A percentile compares a stretch with the other conserved stretches of the same genome.
These are phyloP conservation scores for Bombyx huttoni DNA, from an alignment of 2,888 invertebrate genomes.

Conservation along the genomic window DNA sequence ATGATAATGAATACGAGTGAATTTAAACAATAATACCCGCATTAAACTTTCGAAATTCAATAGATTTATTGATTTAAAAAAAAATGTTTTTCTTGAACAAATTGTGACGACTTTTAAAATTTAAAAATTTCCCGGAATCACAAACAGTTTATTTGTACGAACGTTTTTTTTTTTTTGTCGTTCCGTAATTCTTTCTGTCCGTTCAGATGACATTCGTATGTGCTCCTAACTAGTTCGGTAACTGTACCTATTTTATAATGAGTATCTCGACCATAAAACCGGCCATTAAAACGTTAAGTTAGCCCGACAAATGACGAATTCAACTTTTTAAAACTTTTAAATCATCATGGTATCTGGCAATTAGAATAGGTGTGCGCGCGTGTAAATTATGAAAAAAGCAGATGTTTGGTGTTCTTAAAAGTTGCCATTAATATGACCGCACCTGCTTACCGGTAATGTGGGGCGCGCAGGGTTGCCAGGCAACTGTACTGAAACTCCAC, in stretches of 20 bases:
- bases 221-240: constrained; percentile 7
- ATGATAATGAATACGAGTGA: no score
- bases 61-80: no score
- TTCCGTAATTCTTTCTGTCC: no score
- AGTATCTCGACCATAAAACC: constrained; percentile 21
- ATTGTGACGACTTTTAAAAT: no score
- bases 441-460: constrained; percentile 46
- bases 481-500: not conserved
- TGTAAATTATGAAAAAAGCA: constrained; percentile 61
- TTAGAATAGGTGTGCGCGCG: constrained; percentile 44
- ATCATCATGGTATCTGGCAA: constrained; percentile 31
- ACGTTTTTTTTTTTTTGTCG: no score
- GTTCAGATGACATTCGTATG: not conserved
- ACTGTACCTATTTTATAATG: constrained; percentile 15
- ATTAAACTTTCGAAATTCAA: no score
- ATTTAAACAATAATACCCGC: no score
- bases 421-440: constrained; percentile 45
- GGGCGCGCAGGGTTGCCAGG: constrained; percentile 23
- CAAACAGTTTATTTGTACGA: no score
- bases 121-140: no score
- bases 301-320: constrained; percentile 17
- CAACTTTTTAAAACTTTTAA: constrained; percentile 25
- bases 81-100: no score
- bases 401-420: constrained; percentile 49
- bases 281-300: constrained; percentile 17